Evolutionary conservation across 2,113 vertebrate genomes (phyloP).

Genomic region (Cynopterus brachyotis): DNA sequence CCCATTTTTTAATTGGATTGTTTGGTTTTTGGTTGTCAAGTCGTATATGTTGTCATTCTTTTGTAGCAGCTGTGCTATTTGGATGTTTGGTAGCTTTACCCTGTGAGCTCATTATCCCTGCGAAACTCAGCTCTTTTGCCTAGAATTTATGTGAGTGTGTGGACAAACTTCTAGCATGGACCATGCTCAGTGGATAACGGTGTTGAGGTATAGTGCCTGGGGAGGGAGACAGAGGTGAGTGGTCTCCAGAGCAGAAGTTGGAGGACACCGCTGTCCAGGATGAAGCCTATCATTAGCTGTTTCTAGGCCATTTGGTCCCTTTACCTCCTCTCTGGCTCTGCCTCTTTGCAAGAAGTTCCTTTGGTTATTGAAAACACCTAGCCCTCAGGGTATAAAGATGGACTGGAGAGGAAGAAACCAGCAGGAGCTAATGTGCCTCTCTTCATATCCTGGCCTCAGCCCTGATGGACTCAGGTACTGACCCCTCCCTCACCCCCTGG

Average conservation of each 20-base stretch:
- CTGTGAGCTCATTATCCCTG: background rate
- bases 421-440: no score
- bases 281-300: background rate
- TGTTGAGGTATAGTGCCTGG: no score
- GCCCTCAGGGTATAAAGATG: background rate
- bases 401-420: background rate
- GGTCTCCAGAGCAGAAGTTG: no score
- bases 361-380: no score
- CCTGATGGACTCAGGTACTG: background rate
- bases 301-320: background rate
- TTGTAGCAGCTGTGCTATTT: background rate
- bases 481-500: no score
- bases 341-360: background rate
- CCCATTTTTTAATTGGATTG: no score
- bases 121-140: background rate
- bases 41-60: background rate
- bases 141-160: no score
- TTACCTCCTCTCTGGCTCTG: background rate
- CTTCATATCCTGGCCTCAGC: no score
- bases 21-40: no score
- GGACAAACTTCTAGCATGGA: background rate
- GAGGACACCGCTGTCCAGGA: background rate
- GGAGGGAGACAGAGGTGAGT: background rate
- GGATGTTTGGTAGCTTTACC: background rate
- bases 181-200: background rate